phyloP scores from a whole-genome alignment of 1,140 invertebrate genomes.

The Magallana ariakensis region DNA sequence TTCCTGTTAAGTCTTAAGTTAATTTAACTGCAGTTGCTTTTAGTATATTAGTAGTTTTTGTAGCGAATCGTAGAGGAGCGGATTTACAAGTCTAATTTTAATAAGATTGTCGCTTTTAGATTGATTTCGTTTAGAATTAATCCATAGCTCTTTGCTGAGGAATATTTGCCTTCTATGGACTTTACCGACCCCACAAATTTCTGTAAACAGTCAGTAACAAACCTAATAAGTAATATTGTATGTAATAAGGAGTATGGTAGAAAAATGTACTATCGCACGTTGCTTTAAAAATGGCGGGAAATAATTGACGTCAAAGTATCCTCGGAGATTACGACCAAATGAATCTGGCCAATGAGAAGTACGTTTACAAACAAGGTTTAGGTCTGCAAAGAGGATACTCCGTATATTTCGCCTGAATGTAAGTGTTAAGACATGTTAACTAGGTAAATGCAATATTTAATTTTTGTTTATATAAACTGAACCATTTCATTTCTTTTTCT shows the following conservation, averaged over 20 bases:
- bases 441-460: conserved; percentile 22
- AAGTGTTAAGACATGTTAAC: conserved; percentile 15
- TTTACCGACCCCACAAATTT: too few relatives aligned
- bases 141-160: too few relatives aligned
- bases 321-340: conserved; percentile 26
- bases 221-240: too few relatives aligned
- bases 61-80: too few relatives aligned
- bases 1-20: too few relatives aligned
- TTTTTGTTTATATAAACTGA: not conserved
- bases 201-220: too few relatives aligned
- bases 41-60: too few relatives aligned
- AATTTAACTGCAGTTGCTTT: too few relatives aligned
- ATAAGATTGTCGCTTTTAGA: too few relatives aligned
- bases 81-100: too few relatives aligned
- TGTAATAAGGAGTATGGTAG: not conserved
- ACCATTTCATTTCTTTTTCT: not conserved
- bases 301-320: conserved; percentile 36
- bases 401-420: conserved; percentile 17
- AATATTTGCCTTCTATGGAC: too few relatives aligned
- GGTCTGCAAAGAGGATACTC: not conserved
- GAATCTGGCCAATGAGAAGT: not conserved
- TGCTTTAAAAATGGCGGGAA: conserved; percentile 9
- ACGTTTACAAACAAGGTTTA: not conserved
- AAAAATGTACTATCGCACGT: not conserved
- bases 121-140: too few relatives aligned